These are phyloP conservation scores for Dynastes tityus DNA, from an alignment of 2,888 invertebrate species.

Conservation along the genomic window DNA sequence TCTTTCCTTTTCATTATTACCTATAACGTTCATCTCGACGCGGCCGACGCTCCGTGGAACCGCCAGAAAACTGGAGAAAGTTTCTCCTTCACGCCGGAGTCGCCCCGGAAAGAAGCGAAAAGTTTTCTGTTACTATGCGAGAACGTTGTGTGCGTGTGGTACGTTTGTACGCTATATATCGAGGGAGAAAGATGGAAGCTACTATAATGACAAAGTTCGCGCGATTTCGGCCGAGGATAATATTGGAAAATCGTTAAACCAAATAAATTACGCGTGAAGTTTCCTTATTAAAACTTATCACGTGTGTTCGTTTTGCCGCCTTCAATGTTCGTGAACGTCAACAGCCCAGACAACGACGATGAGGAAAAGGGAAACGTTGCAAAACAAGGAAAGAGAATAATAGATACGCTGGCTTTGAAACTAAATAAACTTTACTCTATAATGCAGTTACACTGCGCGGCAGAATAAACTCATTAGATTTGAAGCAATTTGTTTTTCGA, in stretches of 20 bases:
- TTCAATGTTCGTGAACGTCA: too few relatives aligned
- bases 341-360: too few relatives aligned
- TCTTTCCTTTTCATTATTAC: constrained; percentile 30
- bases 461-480: too few relatives aligned
- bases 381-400: too few relatives aligned
- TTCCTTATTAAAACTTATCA: constrained; percentile 29
- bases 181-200: too few relatives aligned
- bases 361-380: too few relatives aligned
- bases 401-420: too few relatives aligned
- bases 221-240: constrained; percentile 2
- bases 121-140: not conserved
- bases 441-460: too few relatives aligned
- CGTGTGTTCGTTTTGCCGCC: not conserved
- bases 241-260: constrained; percentile 26
- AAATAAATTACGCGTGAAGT: constrained; percentile 33
- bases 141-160: not conserved
- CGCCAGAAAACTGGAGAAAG: not conserved
- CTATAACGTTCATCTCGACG: not conserved
- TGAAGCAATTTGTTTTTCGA: too few relatives aligned
- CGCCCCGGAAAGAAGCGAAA: constrained; percentile 14
- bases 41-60: not conserved
- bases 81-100: not conserved
- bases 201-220: constrained; percentile 18
- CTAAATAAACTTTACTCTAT: too few relatives aligned
- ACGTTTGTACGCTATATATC: not conserved